A percentile compares a stretch with the other conserved stretches of the same genome.
Evolutionary conservation across 2,113 vertebrate species (phyloP).

Genomic region (Esox niger): DNA sequence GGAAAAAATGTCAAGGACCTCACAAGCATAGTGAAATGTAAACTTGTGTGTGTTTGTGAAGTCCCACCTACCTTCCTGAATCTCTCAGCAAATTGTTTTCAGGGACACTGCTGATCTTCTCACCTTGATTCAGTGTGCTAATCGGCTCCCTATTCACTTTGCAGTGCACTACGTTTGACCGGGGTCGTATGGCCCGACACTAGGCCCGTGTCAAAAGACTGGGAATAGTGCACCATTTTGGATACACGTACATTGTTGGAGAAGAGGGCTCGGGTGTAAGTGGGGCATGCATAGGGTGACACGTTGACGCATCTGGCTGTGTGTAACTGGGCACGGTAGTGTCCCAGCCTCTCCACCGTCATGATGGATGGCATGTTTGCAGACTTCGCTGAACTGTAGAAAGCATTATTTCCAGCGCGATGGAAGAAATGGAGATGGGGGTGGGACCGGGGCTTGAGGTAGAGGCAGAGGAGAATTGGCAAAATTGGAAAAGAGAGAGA

Average conservation of each 20-base stretch:
- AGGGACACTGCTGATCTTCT: conserved; percentile 47
- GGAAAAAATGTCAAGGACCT: too few relatives aligned
- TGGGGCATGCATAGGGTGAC: too few relatives aligned
- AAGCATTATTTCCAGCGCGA: conserved; percentile 70
- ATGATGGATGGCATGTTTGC: conserved; percentile 74
- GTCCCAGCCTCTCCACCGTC: conserved; percentile 24
- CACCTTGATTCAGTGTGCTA: conserved; percentile 20
- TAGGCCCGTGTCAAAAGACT: too few relatives aligned
- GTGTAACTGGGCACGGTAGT: conserved; percentile 50
- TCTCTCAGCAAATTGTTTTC: conserved; percentile 8
- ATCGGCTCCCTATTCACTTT: too few relatives aligned
- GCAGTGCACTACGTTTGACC: too few relatives aligned
- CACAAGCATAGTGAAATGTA: conserved; percentile 1
- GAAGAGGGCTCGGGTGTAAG: too few relatives aligned
- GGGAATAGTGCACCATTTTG: too few relatives aligned
- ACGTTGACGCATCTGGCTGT: conserved; percentile 38
- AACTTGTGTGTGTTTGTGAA: conserved; percentile 5
- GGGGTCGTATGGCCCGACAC: too few relatives aligned
- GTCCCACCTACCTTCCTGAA: conserved; percentile 22
- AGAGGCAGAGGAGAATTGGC: too few relatives aligned
- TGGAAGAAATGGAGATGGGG: too few relatives aligned
- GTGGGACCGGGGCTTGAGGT: background rate
- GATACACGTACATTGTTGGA: too few relatives aligned
- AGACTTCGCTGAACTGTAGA: conserved; percentile 63
- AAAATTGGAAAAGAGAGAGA: conserved; percentile 58